Conservation (phyloP, 2,888 invertebrate genomes). For the Cephus pulcher region DNA sequence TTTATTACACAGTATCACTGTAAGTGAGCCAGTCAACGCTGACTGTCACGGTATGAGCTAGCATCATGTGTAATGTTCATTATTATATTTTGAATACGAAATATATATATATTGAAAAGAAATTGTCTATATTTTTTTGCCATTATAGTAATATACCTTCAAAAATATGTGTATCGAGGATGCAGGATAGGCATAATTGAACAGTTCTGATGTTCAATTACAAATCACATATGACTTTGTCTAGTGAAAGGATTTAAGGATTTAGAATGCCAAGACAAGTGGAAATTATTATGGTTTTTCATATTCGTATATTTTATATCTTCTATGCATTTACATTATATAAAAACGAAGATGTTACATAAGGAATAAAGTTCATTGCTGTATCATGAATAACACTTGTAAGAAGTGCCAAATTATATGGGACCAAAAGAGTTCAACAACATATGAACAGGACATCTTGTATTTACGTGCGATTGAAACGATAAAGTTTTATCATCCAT, state of each 20-base stretch:
- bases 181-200: neutral
- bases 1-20: conserved; percentile 56
- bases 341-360: neutral
- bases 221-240: too few relatives aligned
- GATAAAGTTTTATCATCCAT: neutral
- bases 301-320: neutral
- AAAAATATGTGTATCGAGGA: neutral
- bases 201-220: too few relatives aligned
- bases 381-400: neutral
- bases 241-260: neutral
- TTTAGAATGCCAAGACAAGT: neutral
- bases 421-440: neutral
- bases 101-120: conserved; percentile 60
- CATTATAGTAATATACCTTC: neutral
- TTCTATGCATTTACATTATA: neutral
- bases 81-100: conserved; percentile 66
- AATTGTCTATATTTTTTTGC: neutral
- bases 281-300: neutral
- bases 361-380: neutral
- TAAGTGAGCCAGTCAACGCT: conserved; percentile 50
- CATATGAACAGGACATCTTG: neutral
- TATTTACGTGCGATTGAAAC: neutral
- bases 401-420: neutral
- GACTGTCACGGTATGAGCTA: conserved; percentile 57
- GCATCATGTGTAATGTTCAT: conserved; percentile 64